phyloP scores from a whole-genome alignment of 1,140 invertebrate genomes.

The Carposina sasakii region DNA sequence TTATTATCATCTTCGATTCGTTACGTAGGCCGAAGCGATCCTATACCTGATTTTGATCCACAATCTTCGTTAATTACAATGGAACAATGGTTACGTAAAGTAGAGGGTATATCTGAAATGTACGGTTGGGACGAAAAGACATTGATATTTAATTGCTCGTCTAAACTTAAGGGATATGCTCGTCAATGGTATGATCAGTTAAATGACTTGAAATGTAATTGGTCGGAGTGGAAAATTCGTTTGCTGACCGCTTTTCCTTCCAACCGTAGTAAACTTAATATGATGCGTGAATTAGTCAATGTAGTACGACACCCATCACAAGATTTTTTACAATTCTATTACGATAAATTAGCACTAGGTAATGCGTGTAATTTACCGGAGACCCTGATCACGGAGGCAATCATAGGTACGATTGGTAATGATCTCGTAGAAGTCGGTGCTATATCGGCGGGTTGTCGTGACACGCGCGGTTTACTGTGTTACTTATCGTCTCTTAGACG shows the following conservation, averaged over 20 bases:
- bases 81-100: slow-evolving; percentile 6
- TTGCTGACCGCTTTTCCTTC: slow-evolving; percentile 2
- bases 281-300: slow-evolving; percentile 6
- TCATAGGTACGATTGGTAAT: slow-evolving; percentile 7
- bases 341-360: slow-evolving; percentile 8
- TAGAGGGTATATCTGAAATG: slow-evolving; percentile 4
- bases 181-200: slow-evolving; percentile 7
- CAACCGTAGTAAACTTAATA: neutral
- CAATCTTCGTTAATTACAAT: slow-evolving; percentile 2
- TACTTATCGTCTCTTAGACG: slow-evolving; percentile 7
- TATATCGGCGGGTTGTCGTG: slow-evolving; percentile 5
- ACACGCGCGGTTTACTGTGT: neutral
- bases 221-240: slow-evolving; percentile 1
- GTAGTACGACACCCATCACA: neutral
- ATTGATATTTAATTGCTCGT: slow-evolving; percentile 1
- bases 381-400: slow-evolving; percentile 6
- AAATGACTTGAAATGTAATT: neutral
- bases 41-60: slow-evolving; percentile 6
- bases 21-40: slow-evolving; percentile 7
- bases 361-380: slow-evolving; percentile 5
- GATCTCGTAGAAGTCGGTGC: slow-evolving; percentile 3
- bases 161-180: slow-evolving; percentile 8
- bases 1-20: too few relatives aligned
- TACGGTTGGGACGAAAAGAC: slow-evolving; percentile 9
- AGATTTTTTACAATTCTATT: slow-evolving; percentile 9